Evolutionary conservation across 2,113 vertebrate species (phyloP), one percentile per base, ranked within the genome.

Genomic region (Phoxinus phoxinus): DNA sequence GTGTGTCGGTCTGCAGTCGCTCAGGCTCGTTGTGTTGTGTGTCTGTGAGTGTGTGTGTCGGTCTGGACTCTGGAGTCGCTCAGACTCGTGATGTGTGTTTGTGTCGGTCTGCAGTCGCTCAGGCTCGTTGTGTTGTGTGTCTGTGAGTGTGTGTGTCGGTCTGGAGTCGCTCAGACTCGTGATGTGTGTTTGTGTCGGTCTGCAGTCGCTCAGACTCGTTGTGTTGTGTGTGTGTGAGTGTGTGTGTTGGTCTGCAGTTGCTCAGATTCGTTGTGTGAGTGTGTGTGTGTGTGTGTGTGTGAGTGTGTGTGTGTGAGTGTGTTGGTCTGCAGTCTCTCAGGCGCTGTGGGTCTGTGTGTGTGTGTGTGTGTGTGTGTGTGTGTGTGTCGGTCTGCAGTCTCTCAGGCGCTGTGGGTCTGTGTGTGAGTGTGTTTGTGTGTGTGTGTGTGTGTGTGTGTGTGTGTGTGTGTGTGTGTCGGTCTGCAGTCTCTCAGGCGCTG

Each of bases 391-490:
- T 75, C 88, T 87, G 91, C 91, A 89, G 51, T 69, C 13, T 63
- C 90, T 87, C 90, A 46, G 75, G 72, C 9, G 86, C 89, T 90
- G 89, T 92, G 91, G 77, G 23, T 11, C 83, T 88, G 77, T 74
- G n/a, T 92, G 86, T 88, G 90, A n/a, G n/a, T n/a, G n/a, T n/a
- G n/a, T n/a, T n/a, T 91, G n/a, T 88, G 93, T 79, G 41, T 41
- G 41, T 9, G 41, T 41, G 41, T 88, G 89, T 87, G n/a, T 81
- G 87, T 86, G 84, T 88, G 77, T 74, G n/a, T 92, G 86, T 88
- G 90, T 91, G n/a, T 88, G 93, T 79, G 41, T 41, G 41, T 9
- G 41, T 41, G 41, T 88, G 89, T 87, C 90, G 41, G 83, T 75
- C 88, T 87, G 91, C 91, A 89, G 51, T 69, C 13, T 63, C 90